A percentile compares a stretch with the other conserved stretches of the same genome.
phyloP scores from a whole-genome alignment of 2,888 invertebrate genomes.

The Drosophila merina region DNA sequence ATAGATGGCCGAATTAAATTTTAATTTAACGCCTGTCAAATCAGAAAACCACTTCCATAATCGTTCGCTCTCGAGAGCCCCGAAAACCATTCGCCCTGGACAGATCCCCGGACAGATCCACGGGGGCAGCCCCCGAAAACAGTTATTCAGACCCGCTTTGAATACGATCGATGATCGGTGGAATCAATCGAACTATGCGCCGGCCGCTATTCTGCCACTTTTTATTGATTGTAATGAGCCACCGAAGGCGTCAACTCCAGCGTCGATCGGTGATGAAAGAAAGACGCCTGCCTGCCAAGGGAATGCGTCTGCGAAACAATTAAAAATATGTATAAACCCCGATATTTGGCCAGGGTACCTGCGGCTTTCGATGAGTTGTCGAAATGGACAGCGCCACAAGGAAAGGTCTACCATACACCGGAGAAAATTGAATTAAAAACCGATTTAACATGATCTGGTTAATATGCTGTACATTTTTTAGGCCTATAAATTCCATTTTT shows the following conservation, averaged over 20 bases:
- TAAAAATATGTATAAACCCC: slow-evolving; percentile 66
- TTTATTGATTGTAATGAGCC: slow-evolving; percentile 79
- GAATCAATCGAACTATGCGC: slow-evolving; percentile 68
- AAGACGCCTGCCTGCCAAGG: slow-evolving; percentile 30
- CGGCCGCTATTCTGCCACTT: slow-evolving; percentile 36
- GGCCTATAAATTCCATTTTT: no score
- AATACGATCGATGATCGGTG: slow-evolving; percentile 54
- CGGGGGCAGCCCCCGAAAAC: slow-evolving; percentile 37
- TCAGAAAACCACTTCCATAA: slow-evolving; percentile 80
- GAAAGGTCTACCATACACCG: slow-evolving; percentile 32
- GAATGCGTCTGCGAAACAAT: slow-evolving; percentile 62
- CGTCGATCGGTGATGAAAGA: slow-evolving; percentile 44
- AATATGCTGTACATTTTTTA: no score
- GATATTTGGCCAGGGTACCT: slow-evolving; percentile 54
- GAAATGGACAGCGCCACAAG: slow-evolving; percentile 40
- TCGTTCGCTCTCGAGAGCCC: slow-evolving; percentile 68
- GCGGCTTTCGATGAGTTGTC: slow-evolving; percentile 74
- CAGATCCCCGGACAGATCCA: slow-evolving; percentile 3
- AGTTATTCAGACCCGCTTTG: slow-evolving; percentile 48
- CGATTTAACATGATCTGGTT: slow-evolving; percentile 16
- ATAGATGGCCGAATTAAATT: slow-evolving; percentile 80
- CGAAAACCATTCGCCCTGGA: background rate
- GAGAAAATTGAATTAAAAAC: slow-evolving; percentile 8
- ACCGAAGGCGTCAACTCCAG: slow-evolving; percentile 77
- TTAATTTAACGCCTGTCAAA: slow-evolving; percentile 82